Evolutionary conservation across 2,797 vertebrate species (phyloP), one percentile per base, ranked within the genome.

Genomic region (Artibeus jamaicensis): DNA sequence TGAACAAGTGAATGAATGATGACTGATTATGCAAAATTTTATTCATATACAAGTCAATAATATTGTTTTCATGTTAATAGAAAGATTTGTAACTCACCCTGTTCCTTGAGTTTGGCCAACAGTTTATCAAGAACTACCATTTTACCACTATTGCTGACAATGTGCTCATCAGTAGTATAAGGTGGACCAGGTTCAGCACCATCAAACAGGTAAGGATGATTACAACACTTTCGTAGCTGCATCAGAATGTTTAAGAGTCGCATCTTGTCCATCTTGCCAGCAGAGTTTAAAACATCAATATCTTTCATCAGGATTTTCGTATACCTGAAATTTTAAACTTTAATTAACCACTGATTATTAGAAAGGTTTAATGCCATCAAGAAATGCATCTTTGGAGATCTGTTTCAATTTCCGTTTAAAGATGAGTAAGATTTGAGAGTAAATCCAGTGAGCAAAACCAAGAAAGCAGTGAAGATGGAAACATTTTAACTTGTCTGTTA

Each of bases 221-320:
- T 99, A 79, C 99, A 99, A 95, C 99, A 99, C 29, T 99, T 99
- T 26, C 99, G 97, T 87, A 99, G 97, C 92, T 99, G 99, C 99
- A 99, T 99, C 95, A 99, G 96, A 90, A 99, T 99, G 91, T 99
- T 99, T 97, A 99, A 98, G 92, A 99, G 98, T 22, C 99, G 97
- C 99, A 99, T 99, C 97, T 99, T 99, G 96, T 99, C 99, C 99
- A 99, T 99, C 77, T 99, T 99, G 62, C 99, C 99, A 93, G 99
- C 97, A 48, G 99, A 99, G 93, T 99, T 99, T 92, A 99, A 98
- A 97, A 99, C 98, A 88, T 99, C 99, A 6, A 99, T 99, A 93
- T 99, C 99, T 96, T 99, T 99, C 99, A 99, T 99, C 96, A 99
- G 97, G 83, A 99, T 99, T 97, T 98, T 99, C 70, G 99, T 99